phyloP scores from a whole-genome alignment of 2,888 invertebrate species.

The Troilus luridus region DNA sequence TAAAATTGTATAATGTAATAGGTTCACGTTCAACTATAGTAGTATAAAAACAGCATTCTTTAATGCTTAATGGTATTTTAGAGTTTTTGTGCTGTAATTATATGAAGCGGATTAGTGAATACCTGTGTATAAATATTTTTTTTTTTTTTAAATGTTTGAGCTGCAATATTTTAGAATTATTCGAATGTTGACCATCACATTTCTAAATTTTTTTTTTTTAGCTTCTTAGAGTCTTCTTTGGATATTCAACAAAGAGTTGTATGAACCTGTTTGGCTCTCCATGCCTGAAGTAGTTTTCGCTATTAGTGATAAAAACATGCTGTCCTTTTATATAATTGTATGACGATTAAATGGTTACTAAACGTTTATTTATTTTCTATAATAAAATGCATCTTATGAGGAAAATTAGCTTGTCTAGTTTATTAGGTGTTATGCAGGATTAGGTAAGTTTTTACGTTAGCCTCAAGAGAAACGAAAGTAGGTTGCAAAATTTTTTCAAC shows the following conservation, averaged over 20 bases:
- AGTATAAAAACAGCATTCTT: no score
- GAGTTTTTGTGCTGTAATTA: no score
- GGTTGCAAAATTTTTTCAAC: neutral
- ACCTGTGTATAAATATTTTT: no score
- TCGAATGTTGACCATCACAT: neutral
- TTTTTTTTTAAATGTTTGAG: no score
- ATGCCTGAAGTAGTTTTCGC: no score
- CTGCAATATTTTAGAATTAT: neutral
- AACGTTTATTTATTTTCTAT: neutral
- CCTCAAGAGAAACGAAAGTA: neutral
- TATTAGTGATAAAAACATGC: no score
- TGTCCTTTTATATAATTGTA: neutral
- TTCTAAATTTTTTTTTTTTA: neutral
- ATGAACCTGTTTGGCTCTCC: no score
- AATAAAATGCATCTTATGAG: neutral
- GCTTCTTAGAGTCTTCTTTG: no score
- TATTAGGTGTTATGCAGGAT: neutral
- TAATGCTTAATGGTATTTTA: no score
- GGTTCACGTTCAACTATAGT: neutral
- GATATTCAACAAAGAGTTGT: no score
- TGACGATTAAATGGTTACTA: neutral
- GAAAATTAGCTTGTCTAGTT: neutral
- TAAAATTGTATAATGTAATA: neutral
- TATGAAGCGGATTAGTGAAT: no score
- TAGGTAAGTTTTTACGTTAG: neutral